phyloP scores from a whole-genome alignment of 2,888 invertebrate genomes.

The Ennomos fuscantarius region DNA sequence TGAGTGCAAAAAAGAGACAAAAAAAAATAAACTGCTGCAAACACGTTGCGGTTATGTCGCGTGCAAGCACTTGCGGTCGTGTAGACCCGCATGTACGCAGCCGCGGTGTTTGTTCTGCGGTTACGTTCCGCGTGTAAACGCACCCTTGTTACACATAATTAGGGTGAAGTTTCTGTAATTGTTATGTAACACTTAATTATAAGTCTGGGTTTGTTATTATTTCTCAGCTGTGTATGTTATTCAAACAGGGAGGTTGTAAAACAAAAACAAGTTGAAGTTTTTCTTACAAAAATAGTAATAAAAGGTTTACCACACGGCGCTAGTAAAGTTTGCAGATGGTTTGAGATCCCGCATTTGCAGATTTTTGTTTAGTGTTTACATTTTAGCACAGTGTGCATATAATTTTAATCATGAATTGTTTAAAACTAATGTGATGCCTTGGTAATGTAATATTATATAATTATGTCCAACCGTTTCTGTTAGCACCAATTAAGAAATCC shows the following conservation, averaged over 20 bases:
- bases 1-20: background rate
- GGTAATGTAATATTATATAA: too few species aligned
- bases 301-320: too few species aligned
- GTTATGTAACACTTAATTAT: slow-evolving; percentile 10
- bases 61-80: slow-evolving; percentile 13
- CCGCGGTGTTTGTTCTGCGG: slow-evolving; percentile 20
- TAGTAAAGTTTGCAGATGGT: too few species aligned
- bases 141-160: slow-evolving; percentile 18
- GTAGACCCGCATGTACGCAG: slow-evolving; percentile 3
- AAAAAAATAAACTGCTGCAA: background rate
- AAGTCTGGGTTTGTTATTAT: background rate
- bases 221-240: too few species aligned
- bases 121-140: slow-evolving; percentile 17
- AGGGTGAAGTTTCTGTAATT: slow-evolving; percentile 12
- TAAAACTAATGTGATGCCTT: too few species aligned
- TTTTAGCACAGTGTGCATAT: too few species aligned
- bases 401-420: too few species aligned
- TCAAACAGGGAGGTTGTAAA: too few species aligned
- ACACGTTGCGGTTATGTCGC: slow-evolving; percentile 1
- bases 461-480: too few species aligned
- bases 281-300: too few species aligned
- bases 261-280: too few species aligned
- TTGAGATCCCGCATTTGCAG: background rate
- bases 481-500: too few species aligned
- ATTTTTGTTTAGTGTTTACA: background rate